phyloP scores from a whole-genome alignment of 2,797 vertebrate species.

The Myripristis jacobus region DNA sequence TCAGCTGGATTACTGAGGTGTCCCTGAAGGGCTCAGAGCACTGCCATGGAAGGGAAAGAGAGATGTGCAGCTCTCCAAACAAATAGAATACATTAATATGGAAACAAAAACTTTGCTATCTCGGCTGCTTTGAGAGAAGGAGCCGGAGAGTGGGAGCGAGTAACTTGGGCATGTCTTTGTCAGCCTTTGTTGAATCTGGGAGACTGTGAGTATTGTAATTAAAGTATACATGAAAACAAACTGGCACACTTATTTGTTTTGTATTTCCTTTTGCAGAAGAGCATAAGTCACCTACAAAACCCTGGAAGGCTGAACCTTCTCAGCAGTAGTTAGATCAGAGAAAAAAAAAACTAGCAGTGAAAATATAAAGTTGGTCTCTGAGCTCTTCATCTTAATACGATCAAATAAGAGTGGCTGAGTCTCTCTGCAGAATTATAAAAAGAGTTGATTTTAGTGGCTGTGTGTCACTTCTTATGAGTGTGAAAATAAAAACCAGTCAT shows the following conservation, averaged over 20 bases:
- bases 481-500: no score
- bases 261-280: not conserved
- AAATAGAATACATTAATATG: conserved; percentile 75
- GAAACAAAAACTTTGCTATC: conserved; percentile 57
- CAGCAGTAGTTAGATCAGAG: not conserved
- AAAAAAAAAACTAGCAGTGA: not conserved
- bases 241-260: not conserved
- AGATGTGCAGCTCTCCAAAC: conserved; percentile 59
- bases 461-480: no score
- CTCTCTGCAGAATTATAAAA: not conserved
- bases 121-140: conserved; percentile 44
- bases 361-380: not conserved
- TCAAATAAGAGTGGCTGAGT: not conserved
- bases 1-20: conserved; percentile 48
- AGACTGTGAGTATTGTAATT: conserved; percentile 18
- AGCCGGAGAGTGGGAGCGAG: conserved; percentile 27
- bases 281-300: not conserved
- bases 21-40: conserved; percentile 48
- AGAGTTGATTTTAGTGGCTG: not conserved
- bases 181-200: conserved; percentile 7
- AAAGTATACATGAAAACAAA: not conserved
- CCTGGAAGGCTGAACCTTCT: not conserved
- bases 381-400: no score
- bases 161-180: not conserved
- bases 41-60: conserved; percentile 35